phyloP scores from a whole-genome alignment of 1,140 invertebrate species.

The Drosophila yakuba region DNA sequence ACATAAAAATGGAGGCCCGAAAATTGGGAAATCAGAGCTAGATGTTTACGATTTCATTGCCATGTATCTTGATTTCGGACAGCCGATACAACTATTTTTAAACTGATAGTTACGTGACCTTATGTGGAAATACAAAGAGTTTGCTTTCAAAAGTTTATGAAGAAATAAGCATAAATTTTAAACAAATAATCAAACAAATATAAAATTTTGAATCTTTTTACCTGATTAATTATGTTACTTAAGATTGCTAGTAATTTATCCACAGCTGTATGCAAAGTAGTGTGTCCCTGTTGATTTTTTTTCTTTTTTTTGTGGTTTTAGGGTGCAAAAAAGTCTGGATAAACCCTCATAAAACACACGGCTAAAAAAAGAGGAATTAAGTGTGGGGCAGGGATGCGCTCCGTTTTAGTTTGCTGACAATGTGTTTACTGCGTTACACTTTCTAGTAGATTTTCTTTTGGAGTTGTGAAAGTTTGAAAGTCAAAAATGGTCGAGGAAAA shows the following conservation, averaged over 20 bases:
- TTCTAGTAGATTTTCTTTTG: background rate
- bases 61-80: slow-evolving; percentile 30
- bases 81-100: background rate
- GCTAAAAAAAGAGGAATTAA: slow-evolving; percentile 10
- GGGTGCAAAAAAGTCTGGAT: slow-evolving; percentile 40
- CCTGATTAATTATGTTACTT: too few relatives aligned
- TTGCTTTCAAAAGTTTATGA: too few relatives aligned
- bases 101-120: background rate
- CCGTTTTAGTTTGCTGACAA: slow-evolving; percentile 22
- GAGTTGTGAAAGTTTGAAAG: slow-evolving; percentile 19
- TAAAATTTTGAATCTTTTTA: too few relatives aligned
- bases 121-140: too few relatives aligned
- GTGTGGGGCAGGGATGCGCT: slow-evolving; percentile 4
- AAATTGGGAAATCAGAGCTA: slow-evolving; percentile 46
- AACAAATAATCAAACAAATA: too few relatives aligned
- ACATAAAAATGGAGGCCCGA: slow-evolving; percentile 25
- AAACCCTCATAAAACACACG: slow-evolving; percentile 71
- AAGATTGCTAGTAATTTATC: background rate
- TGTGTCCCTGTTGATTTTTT: background rate
- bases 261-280: slow-evolving; percentile 1
- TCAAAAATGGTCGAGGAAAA: background rate
- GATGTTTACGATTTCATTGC: slow-evolving; percentile 71
- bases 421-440: slow-evolving; percentile 13
- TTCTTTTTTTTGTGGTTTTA: background rate
- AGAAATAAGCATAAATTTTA: too few relatives aligned